These are phyloP conservation scores for Drosophila borborema DNA, from an alignment of 2,888 invertebrate genomes.

Conservation along the genomic window DNA sequence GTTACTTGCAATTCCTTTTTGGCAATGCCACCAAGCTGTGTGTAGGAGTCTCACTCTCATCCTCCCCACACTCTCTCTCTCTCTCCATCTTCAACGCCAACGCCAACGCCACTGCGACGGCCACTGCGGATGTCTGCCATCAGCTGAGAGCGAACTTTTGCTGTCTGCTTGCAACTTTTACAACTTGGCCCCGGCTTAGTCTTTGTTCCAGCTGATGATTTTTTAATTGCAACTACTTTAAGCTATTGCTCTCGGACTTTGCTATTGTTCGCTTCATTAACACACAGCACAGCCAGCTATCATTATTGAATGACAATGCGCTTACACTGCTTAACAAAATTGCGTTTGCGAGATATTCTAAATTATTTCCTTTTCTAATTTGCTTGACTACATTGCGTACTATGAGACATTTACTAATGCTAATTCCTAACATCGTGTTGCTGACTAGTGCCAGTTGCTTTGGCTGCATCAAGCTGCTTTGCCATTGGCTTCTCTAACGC, in stretches of 20 bases:
- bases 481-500: constrained; percentile 27
- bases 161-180: constrained; percentile 57
- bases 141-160: constrained; percentile 61
- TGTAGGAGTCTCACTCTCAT: background rate
- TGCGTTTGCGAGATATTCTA: background rate
- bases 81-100: constrained; percentile 16
- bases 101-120: constrained; percentile 14
- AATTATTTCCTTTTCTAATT: background rate
- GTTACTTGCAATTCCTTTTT: constrained; percentile 74
- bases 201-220: constrained; percentile 72
- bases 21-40: constrained; percentile 33
- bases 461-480: background rate
- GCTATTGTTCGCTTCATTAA: constrained; percentile 62
- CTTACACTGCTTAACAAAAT: background rate
- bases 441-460: constrained; percentile 17
- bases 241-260: constrained; percentile 34
- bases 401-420: too few species aligned
- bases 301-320: constrained; percentile 49
- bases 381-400: background rate
- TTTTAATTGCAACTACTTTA: constrained; percentile 73
- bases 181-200: constrained; percentile 53
- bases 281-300: constrained; percentile 29
- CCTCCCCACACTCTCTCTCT: background rate
- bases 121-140: constrained; percentile 67
- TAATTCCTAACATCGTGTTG: background rate